A percentile compares a stretch with the other conserved stretches of the same genome.
These are phyloP conservation scores for Scylla paramamosain DNA, from an alignment of 1,140 invertebrate genomes.

Conservation along the genomic window DNA sequence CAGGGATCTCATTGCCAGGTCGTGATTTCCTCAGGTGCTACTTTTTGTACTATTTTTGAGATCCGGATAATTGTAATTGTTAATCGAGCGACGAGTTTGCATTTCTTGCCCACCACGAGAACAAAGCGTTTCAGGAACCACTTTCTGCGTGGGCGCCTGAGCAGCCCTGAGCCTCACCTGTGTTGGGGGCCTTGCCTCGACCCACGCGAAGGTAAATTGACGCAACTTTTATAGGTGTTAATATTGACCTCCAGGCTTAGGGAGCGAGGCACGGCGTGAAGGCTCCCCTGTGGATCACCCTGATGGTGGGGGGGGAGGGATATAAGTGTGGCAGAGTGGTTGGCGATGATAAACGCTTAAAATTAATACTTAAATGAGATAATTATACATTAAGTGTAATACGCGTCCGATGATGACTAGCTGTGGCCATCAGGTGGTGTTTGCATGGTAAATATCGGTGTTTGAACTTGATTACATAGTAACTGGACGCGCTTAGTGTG, in stretches of 20 bases:
- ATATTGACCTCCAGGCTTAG: too few relatives aligned
- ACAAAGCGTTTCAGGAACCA: background rate
- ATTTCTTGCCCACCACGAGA: background rate
- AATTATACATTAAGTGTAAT: background rate
- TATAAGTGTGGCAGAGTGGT: background rate
- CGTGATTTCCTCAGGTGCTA: background rate
- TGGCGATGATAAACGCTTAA: background rate
- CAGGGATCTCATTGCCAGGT: background rate
- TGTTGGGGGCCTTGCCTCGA: background rate
- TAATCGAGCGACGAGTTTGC: background rate
- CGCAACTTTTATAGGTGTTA: too few relatives aligned
- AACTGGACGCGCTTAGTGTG: background rate
- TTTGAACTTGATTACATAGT: background rate
- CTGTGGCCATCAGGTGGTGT: background rate
- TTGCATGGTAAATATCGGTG: background rate
- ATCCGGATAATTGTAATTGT: background rate
- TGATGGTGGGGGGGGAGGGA: background rate
- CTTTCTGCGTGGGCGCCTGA: background rate
- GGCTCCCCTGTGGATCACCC: background rate
- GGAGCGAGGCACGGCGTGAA: background rate
- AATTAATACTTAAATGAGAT: too few relatives aligned
- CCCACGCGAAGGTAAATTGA: background rate
- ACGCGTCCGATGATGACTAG: background rate
- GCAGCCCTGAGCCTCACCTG: background rate
- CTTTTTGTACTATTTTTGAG: background rate